Evolutionary conservation across 2,113 vertebrate genomes (phyloP), one percentile per base, ranked within the genome.

Genomic region (Tichodroma muraria): DNA sequence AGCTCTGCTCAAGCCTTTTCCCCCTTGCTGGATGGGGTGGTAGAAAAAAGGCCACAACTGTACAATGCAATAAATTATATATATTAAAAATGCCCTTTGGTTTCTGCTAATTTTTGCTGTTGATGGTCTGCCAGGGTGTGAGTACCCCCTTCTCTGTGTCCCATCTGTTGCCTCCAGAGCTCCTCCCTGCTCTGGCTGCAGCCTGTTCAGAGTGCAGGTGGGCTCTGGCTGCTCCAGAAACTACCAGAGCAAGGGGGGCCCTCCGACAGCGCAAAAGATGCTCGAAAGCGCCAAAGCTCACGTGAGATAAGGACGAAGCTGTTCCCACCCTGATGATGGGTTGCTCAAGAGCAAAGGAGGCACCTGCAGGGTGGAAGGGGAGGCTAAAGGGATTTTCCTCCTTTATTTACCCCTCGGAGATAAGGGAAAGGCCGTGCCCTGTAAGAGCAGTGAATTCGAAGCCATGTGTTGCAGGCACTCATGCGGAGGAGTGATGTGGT

Each of bases 51-150:
- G 68, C 44, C 5, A 1, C 13, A 28, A 37, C 9, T 89, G 75
- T 61, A 28, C 27, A 76, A 22, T 30, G 57, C 28, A 96, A 96
- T 94, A 96, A 95, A 96, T 85, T 85, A 68, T 88, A 11, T 52
- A 1, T 69, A 18, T 76, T 71, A 6, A 69, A 66, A 69, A 23
- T 0, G 4, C 13, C 57, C 10, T 2, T 27, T 49, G 14, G 17
- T 4, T 31, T 76, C 61, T 60, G 65, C 30, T 71, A 35, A 4
- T 65, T 81, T 53, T n/a, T 53, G n/a, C 44, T 15, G 23, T 15
- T 5, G 21, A 3, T 15, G 64, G 27, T 19, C 14, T 60, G 24
- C 18, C 16, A 4, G 60, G 50, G 42, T 14, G n/a, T 6, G 7
- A 50, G 21, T 33, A 7, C 45, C 52, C 15, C 57, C 4, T 5